phyloP scores from a whole-genome alignment of 2,888 invertebrate species.

The Dexiosoma caninum region DNA sequence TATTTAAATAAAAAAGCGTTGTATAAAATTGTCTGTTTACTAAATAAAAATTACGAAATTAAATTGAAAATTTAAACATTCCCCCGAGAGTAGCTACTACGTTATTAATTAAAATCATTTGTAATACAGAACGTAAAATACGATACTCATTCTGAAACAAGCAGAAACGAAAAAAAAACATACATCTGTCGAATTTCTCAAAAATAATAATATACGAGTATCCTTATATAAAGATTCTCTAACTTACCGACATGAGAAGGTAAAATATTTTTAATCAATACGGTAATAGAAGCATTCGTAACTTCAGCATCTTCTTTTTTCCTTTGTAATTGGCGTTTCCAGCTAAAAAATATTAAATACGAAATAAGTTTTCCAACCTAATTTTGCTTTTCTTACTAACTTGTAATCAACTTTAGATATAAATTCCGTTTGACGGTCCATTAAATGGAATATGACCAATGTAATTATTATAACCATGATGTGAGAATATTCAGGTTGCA shows the following conservation, averaged over 20 bases:
- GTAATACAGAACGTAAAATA: too few species aligned
- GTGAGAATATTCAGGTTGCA: conserved; percentile 85
- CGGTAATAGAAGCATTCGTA: conserved; percentile 92
- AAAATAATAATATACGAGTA: too few species aligned
- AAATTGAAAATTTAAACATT: too few species aligned
- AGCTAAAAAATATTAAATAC: too few species aligned
- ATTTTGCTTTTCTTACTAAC: conserved; percentile 73
- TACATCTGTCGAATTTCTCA: too few species aligned
- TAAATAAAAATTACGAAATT: too few species aligned
- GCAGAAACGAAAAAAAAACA: too few species aligned
- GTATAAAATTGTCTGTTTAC: too few species aligned
- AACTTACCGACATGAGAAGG: conserved; percentile 92
- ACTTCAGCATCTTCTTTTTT: conserved; percentile 92
- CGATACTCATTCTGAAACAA: too few species aligned
- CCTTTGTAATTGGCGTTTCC: conserved; percentile 85
- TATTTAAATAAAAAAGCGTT: too few species aligned
- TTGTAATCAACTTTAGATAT: conserved; percentile 91
- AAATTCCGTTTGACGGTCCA: conserved; percentile 93
- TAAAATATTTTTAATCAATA: conserved; percentile 93
- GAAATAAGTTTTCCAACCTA: not conserved
- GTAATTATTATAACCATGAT: conserved; percentile 86
- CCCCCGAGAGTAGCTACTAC: too few species aligned
- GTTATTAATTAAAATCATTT: too few species aligned
- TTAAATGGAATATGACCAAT: conserved; percentile 87
- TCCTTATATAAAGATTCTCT: not conserved